Base-by-base conservation (phyloP, 2,113 vertebrate genomes). In the Coptodon rendalli region DNA sequence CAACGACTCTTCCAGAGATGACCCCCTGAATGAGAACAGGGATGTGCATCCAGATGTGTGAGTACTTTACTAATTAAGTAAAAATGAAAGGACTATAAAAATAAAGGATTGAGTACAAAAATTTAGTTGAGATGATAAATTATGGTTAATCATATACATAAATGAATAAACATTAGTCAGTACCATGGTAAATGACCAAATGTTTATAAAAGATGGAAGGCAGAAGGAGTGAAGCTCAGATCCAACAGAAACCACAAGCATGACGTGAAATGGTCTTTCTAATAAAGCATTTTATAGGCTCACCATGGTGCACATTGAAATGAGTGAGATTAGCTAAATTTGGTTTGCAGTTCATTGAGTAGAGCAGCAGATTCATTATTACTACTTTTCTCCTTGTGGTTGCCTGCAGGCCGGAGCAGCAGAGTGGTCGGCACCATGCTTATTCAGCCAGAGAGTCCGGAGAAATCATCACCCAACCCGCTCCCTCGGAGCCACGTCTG, bases 381-480 rank as follows among this genome's bases (percentile, higher is more conserved):
- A 29, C 71, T 31, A 0, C 17, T 31, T 1, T 14, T 66, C 31
- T 38, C 27, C 14, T 85, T 4, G 6, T 50, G 17, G 12, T 82
- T 83, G 1, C 81, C 9, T 86, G 86, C 80, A 89, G 91, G 54
- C 82, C 36, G 2, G 86, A 90, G 34, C 79, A 87, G 38, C 86
- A 83, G 73, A 52, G 73, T 22, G 57, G 12, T 45, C 43, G 34
- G 54, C 17, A 7, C 1, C 34, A 9, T 36, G 56, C 86, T 80
- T 52, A 78, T 63, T 80, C 91, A 2, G 22, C 24, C 48, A 80
- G 24, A 34, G 90, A 92, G 31, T 63, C 29, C 52, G 13, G 17
- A 27, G 68, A 59, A 73, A 9, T 29, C 57, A 8, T 16, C 5
- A 4, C 2, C 8, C 78, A 82, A 2, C 43, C 53, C 2, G 3